These are phyloP conservation scores for Gasterosteus aculeatus DNA, from an alignment of 2,113 vertebrate species.

Conservation along the genomic window DNA sequence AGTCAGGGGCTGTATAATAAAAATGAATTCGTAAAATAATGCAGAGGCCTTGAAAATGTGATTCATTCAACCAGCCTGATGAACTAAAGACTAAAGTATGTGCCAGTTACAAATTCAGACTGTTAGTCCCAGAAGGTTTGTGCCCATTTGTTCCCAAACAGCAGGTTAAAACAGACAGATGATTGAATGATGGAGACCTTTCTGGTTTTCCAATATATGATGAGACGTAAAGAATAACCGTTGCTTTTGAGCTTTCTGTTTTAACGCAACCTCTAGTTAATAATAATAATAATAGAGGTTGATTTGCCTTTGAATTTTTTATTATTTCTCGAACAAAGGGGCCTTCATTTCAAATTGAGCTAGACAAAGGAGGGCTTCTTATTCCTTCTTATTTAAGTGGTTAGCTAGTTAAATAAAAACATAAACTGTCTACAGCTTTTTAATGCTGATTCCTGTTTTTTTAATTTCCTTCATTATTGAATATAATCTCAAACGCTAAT, in stretches of 20 bases:
- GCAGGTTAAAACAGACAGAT: background rate
- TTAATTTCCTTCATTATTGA: background rate
- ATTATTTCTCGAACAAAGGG: background rate
- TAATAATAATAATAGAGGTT: background rate
- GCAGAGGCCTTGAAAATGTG: conserved; percentile 36
- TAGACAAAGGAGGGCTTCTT: background rate
- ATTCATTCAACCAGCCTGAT: conserved; percentile 41
- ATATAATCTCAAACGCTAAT: background rate
- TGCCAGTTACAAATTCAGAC: conserved; percentile 8
- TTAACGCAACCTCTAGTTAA: background rate
- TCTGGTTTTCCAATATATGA: background rate
- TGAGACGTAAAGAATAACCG: background rate
- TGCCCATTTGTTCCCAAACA: background rate
- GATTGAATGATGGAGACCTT: background rate
- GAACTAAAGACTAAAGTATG: conserved; percentile 26
- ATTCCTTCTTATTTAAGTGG: background rate
- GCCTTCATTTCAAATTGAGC: background rate
- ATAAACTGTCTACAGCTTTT: background rate
- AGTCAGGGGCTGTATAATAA: conserved; percentile 50
- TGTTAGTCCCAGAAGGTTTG: conserved; percentile 9
- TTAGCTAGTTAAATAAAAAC: background rate
- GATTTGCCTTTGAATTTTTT: background rate
- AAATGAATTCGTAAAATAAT: conserved; percentile 58
- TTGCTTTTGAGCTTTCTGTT: background rate
- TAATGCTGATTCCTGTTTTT: background rate